Percentiles rank a stretch among this genome's conserved stretches.
These are phyloP conservation scores for Andrena chrysosceles DNA, from an alignment of 2,888 invertebrate genomes.

Conservation along the genomic window DNA sequence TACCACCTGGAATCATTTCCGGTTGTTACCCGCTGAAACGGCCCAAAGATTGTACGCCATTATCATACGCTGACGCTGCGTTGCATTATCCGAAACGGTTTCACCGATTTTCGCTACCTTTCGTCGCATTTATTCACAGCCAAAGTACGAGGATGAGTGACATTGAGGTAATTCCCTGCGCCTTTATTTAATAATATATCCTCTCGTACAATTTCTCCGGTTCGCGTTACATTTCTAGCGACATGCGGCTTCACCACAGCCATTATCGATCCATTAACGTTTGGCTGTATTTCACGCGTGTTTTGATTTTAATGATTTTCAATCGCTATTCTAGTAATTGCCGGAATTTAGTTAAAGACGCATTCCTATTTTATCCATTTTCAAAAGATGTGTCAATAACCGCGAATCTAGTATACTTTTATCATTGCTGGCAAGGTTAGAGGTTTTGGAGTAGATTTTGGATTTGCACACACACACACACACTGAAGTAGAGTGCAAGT, in stretches of 20 bases:
- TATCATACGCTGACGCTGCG: constrained; percentile 74
- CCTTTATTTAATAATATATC: neutral
- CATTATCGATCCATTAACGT: constrained; percentile 74
- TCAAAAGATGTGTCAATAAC: neutral
- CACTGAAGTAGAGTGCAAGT: neutral
- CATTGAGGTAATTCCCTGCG: constrained; percentile 77
- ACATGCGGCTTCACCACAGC: constrained; percentile 64
- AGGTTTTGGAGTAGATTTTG: constrained; percentile 11
- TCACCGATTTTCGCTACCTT: constrained; percentile 8
- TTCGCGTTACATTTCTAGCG: constrained; percentile 18
- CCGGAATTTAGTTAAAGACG: neutral
- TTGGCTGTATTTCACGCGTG: constrained; percentile 39
- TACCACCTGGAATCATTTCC: constrained; percentile 57
- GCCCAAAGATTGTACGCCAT: constrained; percentile 74
- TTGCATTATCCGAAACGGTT: constrained; percentile 38
- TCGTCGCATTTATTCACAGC: constrained; percentile 19
- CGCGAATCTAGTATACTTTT: neutral
- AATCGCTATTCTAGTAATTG: neutral
- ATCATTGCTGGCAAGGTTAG: constrained; percentile 42
- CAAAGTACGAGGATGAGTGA: constrained; percentile 76
- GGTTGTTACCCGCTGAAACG: constrained; percentile 66
- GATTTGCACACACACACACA: neutral
- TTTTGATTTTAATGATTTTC: constrained; percentile 18
- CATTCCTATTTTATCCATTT: neutral
- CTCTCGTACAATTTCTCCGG: constrained; percentile 23